Evolutionary conservation across 1,140 invertebrate genomes (phyloP).

Genomic region (Eurosta solidaginis): DNA sequence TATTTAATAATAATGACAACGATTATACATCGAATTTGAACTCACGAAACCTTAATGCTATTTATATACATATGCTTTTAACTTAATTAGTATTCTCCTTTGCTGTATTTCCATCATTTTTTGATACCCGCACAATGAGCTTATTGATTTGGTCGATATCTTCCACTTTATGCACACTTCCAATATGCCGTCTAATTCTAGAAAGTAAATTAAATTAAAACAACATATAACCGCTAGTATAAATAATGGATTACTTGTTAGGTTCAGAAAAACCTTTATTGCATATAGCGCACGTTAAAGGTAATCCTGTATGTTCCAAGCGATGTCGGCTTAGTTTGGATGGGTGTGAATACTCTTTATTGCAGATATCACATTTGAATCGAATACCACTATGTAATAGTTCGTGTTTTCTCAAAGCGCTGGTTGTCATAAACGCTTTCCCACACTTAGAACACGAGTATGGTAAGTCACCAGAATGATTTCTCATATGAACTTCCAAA

Average conservation of each 20-base stretch:
- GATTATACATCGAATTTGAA: too few species aligned
- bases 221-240: background rate
- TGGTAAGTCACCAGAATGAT: background rate
- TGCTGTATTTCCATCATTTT: background rate
- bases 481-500: slow-evolving; percentile 28
- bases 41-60: too few species aligned
- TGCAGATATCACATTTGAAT: slow-evolving; percentile 6
- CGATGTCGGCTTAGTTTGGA: background rate
- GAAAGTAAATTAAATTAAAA: background rate
- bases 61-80: too few species aligned
- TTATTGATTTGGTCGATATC: background rate
- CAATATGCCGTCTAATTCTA: slow-evolving; percentile 12
- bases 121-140: background rate
- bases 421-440: background rate
- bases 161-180: background rate
- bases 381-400: background rate
- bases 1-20: too few species aligned
- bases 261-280: background rate
- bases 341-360: background rate
- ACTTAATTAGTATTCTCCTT: background rate
- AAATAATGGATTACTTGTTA: background rate
- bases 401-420: background rate
- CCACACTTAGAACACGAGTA: background rate
- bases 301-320: background rate
- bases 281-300: slow-evolving; percentile 14